These are phyloP conservation scores for Congeria kusceri DNA, from an alignment of 2,888 invertebrate species.

Conservation along the genomic window DNA sequence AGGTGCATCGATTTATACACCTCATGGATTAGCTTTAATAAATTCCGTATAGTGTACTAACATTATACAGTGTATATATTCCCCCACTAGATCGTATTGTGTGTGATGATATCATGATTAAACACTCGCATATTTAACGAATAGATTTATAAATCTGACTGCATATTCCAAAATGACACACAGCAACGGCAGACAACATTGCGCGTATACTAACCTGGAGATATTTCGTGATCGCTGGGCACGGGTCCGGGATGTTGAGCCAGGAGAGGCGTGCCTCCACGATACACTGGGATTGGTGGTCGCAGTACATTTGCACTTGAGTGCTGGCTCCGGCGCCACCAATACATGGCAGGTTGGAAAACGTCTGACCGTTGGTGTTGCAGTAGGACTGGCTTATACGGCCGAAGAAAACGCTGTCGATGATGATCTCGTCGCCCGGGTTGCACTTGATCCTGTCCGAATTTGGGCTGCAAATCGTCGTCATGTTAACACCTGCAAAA, in stretches of 20 bases:
- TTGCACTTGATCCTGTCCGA: slow-evolving; percentile 36
- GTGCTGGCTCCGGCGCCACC: slow-evolving; percentile 28
- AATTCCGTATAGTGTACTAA: too few species aligned
- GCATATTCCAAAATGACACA: too few species aligned
- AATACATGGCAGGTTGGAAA: slow-evolving; percentile 46
- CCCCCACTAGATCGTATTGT: too few species aligned
- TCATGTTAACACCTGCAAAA: slow-evolving; percentile 27
- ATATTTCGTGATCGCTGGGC: slow-evolving; percentile 64
- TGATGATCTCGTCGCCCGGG: slow-evolving; percentile 50
- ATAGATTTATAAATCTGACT: too few species aligned
- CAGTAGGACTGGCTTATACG: slow-evolving; percentile 38
- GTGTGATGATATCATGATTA: too few species aligned
- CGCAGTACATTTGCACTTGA: slow-evolving; percentile 51
- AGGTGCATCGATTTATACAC: too few species aligned
- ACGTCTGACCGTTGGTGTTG: slow-evolving; percentile 32
- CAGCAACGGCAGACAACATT: too few species aligned
- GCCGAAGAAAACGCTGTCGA: slow-evolving; percentile 56
- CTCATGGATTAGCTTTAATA: too few species aligned
- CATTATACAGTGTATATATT: too few species aligned
- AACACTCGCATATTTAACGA: too few species aligned
- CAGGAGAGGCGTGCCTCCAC: slow-evolving; percentile 31
- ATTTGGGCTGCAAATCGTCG: slow-evolving; percentile 41
- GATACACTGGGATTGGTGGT: slow-evolving; percentile 53
- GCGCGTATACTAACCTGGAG: slow-evolving; percentile 55
- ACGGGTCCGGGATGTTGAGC: slow-evolving; percentile 61